Base-by-base conservation (phyloP, 2,888 invertebrate species). In the Drosophila peninsularis region DNA sequence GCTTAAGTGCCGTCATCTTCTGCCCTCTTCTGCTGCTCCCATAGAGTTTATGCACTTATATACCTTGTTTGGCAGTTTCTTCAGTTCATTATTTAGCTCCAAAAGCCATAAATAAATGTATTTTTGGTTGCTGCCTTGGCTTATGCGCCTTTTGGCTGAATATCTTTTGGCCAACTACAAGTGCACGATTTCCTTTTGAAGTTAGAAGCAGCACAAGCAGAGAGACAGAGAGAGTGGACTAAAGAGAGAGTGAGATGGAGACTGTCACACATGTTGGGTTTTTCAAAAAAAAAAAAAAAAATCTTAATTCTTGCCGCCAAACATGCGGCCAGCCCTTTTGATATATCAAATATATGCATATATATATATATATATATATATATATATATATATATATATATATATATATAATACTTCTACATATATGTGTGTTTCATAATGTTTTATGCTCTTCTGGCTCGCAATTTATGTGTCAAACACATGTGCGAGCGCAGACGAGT, bases 381-480 rank as follows among this genome's bases (percentile, higher is more conserved):
- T 7, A 52, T 7, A 49, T 9, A 7, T 21, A 21, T 41, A 41
- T 41, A 21, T n/a, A 9, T 27, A 9, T 45, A 30, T 27, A 30
- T 30, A n/a, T 9, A 7, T 21, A 21, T 41, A 41, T 41, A 21
- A 42, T 44, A n/a, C 10, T n/a, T 24, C 5, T n/a, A 9, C n/a
- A 9, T 45, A 30, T 27, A 30, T 30, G 10, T 42, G 13, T 45
- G n/a, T 57, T 34, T 36, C 21, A 21, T 55, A 39, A 27, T 44
- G 44, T 32, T 60, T 47, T 39, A 30, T 41, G 30, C 24, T 14
- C 24, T 19, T 45, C 36, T 14, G 24, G 24, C 30, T 34, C 21
- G n/a, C 58, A 34, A 49, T 61, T 57, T 63, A 57, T 67, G 70
- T 78, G 80, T 77, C 69, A 79, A 77, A 75, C 77, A 75, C 75